Evolutionary conservation across 2,888 invertebrate genomes (phyloP), one percentile per base, ranked within the genome.

Genomic region (Drosophila antonietae): DNA sequence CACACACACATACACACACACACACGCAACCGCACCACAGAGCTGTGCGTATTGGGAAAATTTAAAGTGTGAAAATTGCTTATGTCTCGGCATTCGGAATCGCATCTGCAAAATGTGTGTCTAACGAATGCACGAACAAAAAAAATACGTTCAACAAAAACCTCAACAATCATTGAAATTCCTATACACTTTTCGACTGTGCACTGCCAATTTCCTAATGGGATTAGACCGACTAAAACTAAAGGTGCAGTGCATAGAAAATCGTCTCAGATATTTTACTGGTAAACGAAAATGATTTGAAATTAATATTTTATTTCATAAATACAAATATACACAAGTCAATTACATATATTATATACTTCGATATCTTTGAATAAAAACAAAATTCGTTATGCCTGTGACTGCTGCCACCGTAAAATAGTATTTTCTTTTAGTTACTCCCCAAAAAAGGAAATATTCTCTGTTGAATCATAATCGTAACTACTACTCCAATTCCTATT

Each of bases 51-150:
- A 31, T 73, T 68, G 56, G 62, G 18, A 86, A 86, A 78, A 73
- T 55, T 60, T 72, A n/a, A 73, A 82, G 85, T 84, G 84, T 84
- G 85, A 85, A 84, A 84, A 84, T 88, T 73, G 74, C 70, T 80
- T 72, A 69, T 80, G 78, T 83, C 41, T 28, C 64, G 81, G 75
- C 74, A 81, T 73, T 79, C 60, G 28, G 28, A 28, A 28, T 28
- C 6, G 77, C 81, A 83, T 80, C 87, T 81, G 81, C 76, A 62
- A 68, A 81, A 66, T 77, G 68, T 68, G 59, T 67, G 59, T 67
- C 43, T 55, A 66, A 69, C 68, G 58, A 37, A 15, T 41, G 18
- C 12, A 58, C 37, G 31, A 64, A 63, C 8, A 51, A 10, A 62
- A 63, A 51, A 55, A 14, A 35, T 12, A 33, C 15, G 52, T 23